These are phyloP conservation scores for Pelosia muscerda DNA, from an alignment of 2,888 invertebrate genomes.

Conservation along the genomic window DNA sequence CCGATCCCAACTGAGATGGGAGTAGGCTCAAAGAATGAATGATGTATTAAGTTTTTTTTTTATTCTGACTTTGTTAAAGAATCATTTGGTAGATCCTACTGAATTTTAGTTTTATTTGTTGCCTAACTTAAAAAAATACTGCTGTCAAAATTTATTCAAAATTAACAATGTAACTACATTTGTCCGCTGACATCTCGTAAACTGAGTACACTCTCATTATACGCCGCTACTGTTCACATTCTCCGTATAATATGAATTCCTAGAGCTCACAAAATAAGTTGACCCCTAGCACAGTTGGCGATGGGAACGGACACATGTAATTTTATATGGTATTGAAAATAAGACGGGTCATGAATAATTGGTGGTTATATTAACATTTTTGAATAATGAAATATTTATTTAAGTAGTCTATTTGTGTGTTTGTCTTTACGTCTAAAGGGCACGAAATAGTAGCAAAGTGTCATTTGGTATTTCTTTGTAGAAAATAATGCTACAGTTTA, in stretches of 20 bases:
- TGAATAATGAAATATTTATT: slow-evolving; percentile 72
- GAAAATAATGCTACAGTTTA: slow-evolving; percentile 49
- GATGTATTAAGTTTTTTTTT: no score
- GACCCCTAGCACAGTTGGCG: slow-evolving; percentile 31
- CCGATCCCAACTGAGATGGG: no score
- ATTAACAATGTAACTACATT: slow-evolving; percentile 40
- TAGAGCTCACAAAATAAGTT: slow-evolving; percentile 29
- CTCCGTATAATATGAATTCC: slow-evolving; percentile 43
- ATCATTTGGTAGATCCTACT: no score
- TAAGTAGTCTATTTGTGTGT: slow-evolving; percentile 76
- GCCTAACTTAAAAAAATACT: slow-evolving; percentile 25
- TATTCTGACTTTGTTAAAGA: no score
- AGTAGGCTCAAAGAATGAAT: no score
- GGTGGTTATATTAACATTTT: slow-evolving; percentile 65
- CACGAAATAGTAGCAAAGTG: slow-evolving; percentile 63
- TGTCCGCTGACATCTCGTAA: slow-evolving; percentile 39
- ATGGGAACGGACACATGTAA: slow-evolving; percentile 7
- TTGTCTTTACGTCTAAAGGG: slow-evolving; percentile 64
- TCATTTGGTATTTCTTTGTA: slow-evolving; percentile 57
- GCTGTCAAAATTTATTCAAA: slow-evolving; percentile 48
- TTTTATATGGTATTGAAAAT: slow-evolving; percentile 28
- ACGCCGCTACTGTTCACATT: slow-evolving; percentile 50
- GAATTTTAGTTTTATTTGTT: slow-evolving; percentile 27
- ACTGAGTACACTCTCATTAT: slow-evolving; percentile 48
- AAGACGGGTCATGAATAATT: slow-evolving; percentile 41